Conservation (phyloP, 1,140 invertebrate species). For the Andricus grossulariae region DNA sequence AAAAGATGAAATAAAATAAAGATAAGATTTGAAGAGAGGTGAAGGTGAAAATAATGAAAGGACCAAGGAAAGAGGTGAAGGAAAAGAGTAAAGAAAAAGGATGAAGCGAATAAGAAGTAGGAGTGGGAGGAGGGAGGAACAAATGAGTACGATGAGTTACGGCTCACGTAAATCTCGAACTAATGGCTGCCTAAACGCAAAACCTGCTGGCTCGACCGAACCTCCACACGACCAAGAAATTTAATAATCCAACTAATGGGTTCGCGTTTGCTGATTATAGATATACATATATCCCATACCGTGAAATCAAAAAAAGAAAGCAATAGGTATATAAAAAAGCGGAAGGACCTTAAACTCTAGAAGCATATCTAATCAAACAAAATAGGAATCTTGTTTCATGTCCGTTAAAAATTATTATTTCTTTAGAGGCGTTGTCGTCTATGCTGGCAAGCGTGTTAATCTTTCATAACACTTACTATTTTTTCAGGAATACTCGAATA, state of each 20-base stretch:
- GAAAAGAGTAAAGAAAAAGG: conserved; percentile 46
- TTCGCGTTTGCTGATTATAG: conserved; percentile 67
- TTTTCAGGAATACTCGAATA: no score
- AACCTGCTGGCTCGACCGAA: conserved; percentile 66
- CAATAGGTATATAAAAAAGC: neutral
- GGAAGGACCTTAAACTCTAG: conserved; percentile 36
- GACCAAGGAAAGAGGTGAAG: conserved; percentile 43
- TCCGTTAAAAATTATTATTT: conserved; percentile 27
- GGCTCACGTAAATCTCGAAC: conserved; percentile 74
- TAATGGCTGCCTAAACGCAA: conserved; percentile 76
- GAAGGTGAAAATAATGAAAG: conserved; percentile 46
- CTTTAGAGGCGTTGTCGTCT: conserved; percentile 32
- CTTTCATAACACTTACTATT: neutral
- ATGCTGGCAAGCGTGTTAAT: neutral
- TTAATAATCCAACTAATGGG: conserved; percentile 76
- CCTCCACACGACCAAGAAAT: conserved; percentile 71
- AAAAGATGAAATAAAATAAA: conserved; percentile 40
- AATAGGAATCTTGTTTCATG: conserved; percentile 7
- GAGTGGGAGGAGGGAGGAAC: conserved; percentile 63
- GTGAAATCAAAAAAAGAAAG: conserved; percentile 35
- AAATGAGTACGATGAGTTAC: conserved; percentile 77
- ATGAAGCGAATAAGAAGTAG: conserved; percentile 51
- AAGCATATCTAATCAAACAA: conserved; percentile 22
- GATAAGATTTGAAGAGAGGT: conserved; percentile 49
- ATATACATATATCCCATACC: conserved; percentile 50